phyloP scores from a whole-genome alignment of 1,140 invertebrate genomes.

The Adoxophyes honmai region DNA sequence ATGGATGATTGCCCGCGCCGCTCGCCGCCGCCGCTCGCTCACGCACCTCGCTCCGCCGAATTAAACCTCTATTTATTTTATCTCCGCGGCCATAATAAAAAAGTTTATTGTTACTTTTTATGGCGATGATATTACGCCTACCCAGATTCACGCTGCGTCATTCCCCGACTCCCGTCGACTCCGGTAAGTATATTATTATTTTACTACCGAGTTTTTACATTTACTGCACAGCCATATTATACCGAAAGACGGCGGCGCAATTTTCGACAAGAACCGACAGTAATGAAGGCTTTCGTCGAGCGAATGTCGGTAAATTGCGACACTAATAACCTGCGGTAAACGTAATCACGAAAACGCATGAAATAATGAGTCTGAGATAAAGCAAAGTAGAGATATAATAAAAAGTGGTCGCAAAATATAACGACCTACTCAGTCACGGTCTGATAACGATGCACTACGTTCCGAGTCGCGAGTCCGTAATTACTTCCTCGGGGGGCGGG shows the following conservation, averaged over 20 bases:
- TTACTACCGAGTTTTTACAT: conserved; percentile 8
- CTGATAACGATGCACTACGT: conserved; percentile 49
- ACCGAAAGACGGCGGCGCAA: background rate
- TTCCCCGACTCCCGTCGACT: conserved; percentile 1
- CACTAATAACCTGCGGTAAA: conserved; percentile 16
- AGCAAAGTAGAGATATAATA: conserved; percentile 26
- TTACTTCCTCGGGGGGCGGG: conserved; percentile 40
- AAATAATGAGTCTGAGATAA: conserved; percentile 36
- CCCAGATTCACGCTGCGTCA: conserved; percentile 18
- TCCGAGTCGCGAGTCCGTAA: conserved; percentile 46
- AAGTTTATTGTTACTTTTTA: conserved; percentile 68
- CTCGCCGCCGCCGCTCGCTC: conserved; percentile 20
- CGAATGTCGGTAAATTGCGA: too few species aligned
- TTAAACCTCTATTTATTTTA: conserved; percentile 65
- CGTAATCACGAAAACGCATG: conserved; percentile 23
- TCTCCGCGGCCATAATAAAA: conserved; percentile 54
- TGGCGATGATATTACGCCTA: conserved; percentile 43
- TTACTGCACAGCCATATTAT: conserved; percentile 2
- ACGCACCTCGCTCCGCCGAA: conserved; percentile 29
- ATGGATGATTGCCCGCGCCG: conserved; percentile 51
- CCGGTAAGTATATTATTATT: conserved; percentile 11
- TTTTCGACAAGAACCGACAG: too few species aligned
- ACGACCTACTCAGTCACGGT: conserved; percentile 38
- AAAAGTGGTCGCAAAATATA: conserved; percentile 32
- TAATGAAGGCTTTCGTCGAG: background rate